Evolutionary conservation across 2,888 invertebrate genomes (phyloP), one percentile per base, ranked within the genome.

Genomic region (Smittia aterrima): DNA sequence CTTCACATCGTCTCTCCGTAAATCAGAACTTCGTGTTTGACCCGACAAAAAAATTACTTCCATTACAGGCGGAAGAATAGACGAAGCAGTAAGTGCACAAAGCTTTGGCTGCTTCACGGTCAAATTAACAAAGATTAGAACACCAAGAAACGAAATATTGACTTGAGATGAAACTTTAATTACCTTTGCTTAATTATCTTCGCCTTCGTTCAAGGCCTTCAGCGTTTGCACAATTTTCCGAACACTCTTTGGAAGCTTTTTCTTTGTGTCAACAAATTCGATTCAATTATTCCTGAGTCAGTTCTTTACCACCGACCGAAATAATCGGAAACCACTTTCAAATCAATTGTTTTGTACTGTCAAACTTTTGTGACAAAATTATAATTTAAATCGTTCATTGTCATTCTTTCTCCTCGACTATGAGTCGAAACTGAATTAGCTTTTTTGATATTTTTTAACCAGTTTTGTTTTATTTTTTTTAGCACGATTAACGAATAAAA

Each of bases 311-410:
- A 38, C 38, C 38, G 16, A 13, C 3, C 32, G 32, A 47, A 6
- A 47, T 6, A 47, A 47, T 47, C 47, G n/a, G 47, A 47, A 47
- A 13, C 16, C 47, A 47, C 47, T 47, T 47, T 47, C 47, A 11
- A 47, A 47, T 47, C 47, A 47, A 47, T 47, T 3, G 11, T 47
- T 47, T 47, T 47, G 47, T 47, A 47, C 47, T 47, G 47, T 47
- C 47, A 64, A 25, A 64, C 7, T 64, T 24, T 22, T 22, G 27
- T 64, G 62, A 64, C 62, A 64, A 64, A 64, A 64, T 27, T 11
- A 64, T 25, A 27, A 64, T 64, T 64, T 25, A 64, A 64, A 25
- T 64, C 27, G 62, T 64, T 25, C 62, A 64, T 24, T 64, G 24
- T 64, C 62, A 64, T 64, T 22, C n/a, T 64, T 64, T 64, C 47